Percentiles rank a stretch among this genome's conserved stretches.
These are phyloP conservation scores for Ochropleura leucogaster DNA, from an alignment of 2,888 invertebrate genomes.

Conservation along the genomic window DNA sequence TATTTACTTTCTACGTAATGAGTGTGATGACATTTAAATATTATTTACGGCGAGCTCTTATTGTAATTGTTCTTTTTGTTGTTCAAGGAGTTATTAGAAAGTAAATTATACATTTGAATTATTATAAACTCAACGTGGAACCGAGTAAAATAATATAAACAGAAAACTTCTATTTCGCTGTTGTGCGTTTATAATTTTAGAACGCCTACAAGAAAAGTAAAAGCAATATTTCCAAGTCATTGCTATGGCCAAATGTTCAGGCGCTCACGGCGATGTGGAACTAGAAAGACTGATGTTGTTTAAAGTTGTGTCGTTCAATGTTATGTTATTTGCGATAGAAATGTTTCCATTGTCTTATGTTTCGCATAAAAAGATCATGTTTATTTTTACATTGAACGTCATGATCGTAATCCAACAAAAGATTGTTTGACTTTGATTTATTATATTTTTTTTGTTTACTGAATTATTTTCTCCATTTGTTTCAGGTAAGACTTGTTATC, in stretches of 20 bases:
- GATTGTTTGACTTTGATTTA: slow-evolving; percentile 14
- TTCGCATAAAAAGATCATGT: slow-evolving; percentile 12
- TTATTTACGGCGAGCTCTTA: slow-evolving; percentile 9
- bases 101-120: slow-evolving; percentile 9
- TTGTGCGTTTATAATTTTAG: background rate
- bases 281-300: slow-evolving; percentile 19
- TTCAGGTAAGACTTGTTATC: slow-evolving; percentile 58
- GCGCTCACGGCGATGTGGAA: slow-evolving; percentile 41
- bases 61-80: background rate
- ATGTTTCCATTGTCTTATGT: slow-evolving; percentile 6
- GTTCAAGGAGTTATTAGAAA: background rate
- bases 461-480: slow-evolving; percentile 55
- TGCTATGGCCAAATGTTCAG: slow-evolving; percentile 56
- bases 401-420: background rate
- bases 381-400: slow-evolving; percentile 11
- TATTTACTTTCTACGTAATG: slow-evolving; percentile 16
- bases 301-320: slow-evolving; percentile 16
- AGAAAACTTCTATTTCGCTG: background rate
- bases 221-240: slow-evolving; percentile 52
- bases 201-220: slow-evolving; percentile 56
- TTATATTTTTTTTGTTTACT: slow-evolving; percentile 21
- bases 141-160: background rate
- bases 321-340: slow-evolving; percentile 15
- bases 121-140: background rate
- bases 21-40: slow-evolving; percentile 16